These are phyloP conservation scores for Platycnemis pennipes DNA, from an alignment of 2,888 invertebrate genomes.

Conservation along the genomic window DNA sequence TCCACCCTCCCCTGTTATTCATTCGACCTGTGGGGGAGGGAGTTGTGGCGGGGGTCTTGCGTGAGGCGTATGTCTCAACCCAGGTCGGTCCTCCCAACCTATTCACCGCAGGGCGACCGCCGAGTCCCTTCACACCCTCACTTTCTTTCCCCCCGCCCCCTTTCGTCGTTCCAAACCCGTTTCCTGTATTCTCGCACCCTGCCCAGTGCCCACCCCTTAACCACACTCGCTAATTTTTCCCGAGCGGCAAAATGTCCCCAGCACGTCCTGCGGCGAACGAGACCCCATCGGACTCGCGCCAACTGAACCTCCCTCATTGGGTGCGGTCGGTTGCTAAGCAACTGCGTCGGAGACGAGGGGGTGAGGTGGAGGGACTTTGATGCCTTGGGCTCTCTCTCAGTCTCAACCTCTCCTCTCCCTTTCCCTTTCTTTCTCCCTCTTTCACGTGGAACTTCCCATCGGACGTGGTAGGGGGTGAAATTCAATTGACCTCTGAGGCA, in stretches of 20 bases:
- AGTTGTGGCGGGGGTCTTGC: no score
- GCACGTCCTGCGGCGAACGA: neutral
- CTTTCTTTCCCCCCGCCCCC: neutral
- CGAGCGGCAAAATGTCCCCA: neutral
- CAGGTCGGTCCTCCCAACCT: no score
- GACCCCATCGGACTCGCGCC: neutral
- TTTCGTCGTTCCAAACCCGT: neutral
- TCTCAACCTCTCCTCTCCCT: no score
- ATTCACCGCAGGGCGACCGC: neutral
- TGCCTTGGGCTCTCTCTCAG: neutral
- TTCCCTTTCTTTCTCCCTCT: no score
- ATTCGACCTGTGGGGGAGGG: no score
- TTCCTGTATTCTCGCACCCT: neutral
- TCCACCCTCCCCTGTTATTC: no score
- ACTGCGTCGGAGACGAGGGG: neutral
- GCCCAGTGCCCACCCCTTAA: no score
- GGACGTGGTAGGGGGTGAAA: neutral
- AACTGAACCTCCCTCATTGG: neutral
- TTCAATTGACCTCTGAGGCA: neutral
- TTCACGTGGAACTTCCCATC: neutral
- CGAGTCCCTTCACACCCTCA: neutral
- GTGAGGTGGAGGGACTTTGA: neutral
- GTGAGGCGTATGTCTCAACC: no score
- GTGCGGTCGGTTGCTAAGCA: neutral
- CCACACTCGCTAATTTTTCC: conserved; percentile 11